Evolutionary conservation across 2,113 vertebrate genomes (phyloP), one percentile per base, ranked within the genome.

Genomic region (Hippocampus guttulatus): DNA sequence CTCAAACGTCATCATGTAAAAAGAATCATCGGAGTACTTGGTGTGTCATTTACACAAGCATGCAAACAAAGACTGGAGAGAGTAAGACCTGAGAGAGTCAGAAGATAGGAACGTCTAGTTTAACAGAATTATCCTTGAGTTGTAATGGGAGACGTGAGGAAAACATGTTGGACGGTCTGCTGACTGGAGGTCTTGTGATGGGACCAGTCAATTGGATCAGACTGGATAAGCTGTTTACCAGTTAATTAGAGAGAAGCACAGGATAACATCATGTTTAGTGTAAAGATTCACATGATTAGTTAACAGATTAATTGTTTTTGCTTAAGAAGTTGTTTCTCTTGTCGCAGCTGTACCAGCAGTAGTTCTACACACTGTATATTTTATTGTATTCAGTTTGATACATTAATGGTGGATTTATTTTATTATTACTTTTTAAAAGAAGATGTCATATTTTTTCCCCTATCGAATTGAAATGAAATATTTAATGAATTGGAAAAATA

Each of bases 141-240:
- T 7, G 40, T 88, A 90, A 91, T 88, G n/a, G 79, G 73, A 84
- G 85, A 75, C 87, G 3, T 86, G 85, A 85, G 81, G 85, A 33
- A 58, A 67, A 71, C 72, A 67, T 18, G 79, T 67, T 77, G 84
- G 79, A 78, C 14, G 9, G 79, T 90, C 90, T 90, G 85, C 84
- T 92, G 88, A 92, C 86, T 71, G 70, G 69, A 60, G 62, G 85
- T 87, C 90, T 88, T 90, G 85, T 91, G 91, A 90, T 76, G 51
- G 79, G 74, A 40, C 0, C 64, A 81, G 70, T 27, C 5, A 12
- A 70, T 65, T 0, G 33, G 30, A 73, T 78, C 77, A 81, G 75
- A 80, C 82, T 49, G 72, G 76, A 74, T 79, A 81, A 85, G 73
- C 81, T 57, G 71, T 89, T 91, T 80, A 82, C 73, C n/a, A 69